Evolutionary conservation across 2,113 vertebrate genomes (phyloP).

Genomic region (Zeus faber): DNA sequence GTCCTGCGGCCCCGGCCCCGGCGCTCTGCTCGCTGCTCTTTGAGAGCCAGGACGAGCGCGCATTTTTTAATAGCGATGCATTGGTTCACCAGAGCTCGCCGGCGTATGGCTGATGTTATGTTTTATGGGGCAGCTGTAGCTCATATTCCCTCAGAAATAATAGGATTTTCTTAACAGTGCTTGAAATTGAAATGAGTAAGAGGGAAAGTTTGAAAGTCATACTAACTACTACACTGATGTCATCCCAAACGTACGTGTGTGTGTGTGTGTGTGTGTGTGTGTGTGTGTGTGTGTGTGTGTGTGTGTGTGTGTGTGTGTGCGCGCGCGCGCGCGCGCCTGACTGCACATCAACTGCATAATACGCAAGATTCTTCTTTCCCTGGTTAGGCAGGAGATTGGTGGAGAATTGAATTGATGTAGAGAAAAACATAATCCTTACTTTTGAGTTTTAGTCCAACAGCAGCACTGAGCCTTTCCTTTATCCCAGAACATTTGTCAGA

Average conservation of each 20-base stretch:
- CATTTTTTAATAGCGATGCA: slow-evolving; percentile 46
- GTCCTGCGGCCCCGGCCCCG: slow-evolving; percentile 32
- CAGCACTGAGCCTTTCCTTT: slow-evolving; percentile 49
- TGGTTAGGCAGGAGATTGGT: slow-evolving; percentile 40
- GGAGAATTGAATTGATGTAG: neutral
- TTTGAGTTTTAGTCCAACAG: slow-evolving; percentile 44
- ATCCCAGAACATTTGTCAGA: slow-evolving; percentile 67
- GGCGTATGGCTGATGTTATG: slow-evolving; percentile 41
- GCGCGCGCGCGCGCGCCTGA: no score
- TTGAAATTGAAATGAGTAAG: slow-evolving; percentile 56
- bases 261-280: slow-evolving; percentile 23
- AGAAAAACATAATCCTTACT: slow-evolving; percentile 40
- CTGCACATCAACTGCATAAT: slow-evolving; percentile 36
- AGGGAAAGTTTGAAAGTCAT: slow-evolving; percentile 30
- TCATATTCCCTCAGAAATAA: slow-evolving; percentile 57
- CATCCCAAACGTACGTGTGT: slow-evolving; percentile 27
- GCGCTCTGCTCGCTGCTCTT: slow-evolving; percentile 31
- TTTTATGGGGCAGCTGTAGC: slow-evolving; percentile 66
- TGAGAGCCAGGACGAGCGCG: slow-evolving; percentile 24
- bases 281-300: slow-evolving; percentile 14
- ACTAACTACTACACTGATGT: slow-evolving; percentile 55
- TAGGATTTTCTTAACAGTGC: slow-evolving; percentile 56
- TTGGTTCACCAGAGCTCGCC: slow-evolving; percentile 35
- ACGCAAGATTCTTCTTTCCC: slow-evolving; percentile 34
- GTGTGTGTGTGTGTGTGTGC: slow-evolving; percentile 22